Conservation (phyloP, 37 sponge, comb jelly and placozoan species). For the Sycon ciliatum region DNA sequence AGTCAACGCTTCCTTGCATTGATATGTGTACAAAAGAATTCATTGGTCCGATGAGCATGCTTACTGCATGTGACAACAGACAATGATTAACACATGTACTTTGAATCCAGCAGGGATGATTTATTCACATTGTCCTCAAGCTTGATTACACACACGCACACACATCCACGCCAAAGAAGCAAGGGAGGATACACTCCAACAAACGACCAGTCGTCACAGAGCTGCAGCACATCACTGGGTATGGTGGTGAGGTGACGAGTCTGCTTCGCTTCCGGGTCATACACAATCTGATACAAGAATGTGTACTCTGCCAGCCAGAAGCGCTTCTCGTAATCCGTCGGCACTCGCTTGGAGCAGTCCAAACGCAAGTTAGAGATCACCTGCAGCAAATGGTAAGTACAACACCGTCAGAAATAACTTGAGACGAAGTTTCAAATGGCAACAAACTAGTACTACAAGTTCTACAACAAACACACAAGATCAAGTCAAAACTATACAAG, state of each 20-base stretch:
- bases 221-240: slow-evolving; percentile 47
- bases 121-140: neutral
- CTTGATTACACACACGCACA: neutral
- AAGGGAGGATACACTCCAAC: slow-evolving; percentile 66
- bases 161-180: neutral
- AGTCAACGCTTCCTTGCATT: too few relatives aligned
- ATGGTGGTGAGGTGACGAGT: slow-evolving; percentile 53
- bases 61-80: neutral
- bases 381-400: too few relatives aligned
- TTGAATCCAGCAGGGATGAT: too few relatives aligned
- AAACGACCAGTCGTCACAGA: slow-evolving; percentile 45
- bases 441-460: neutral
- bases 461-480: too few relatives aligned
- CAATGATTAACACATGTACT: too few relatives aligned
- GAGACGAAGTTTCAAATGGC: neutral
- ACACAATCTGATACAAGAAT: slow-evolving; percentile 83
- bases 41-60: too few relatives aligned
- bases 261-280: slow-evolving; percentile 61
- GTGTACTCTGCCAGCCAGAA: slow-evolving; percentile 71
- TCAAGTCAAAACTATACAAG: too few relatives aligned
- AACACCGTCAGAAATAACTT: neutral
- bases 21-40: too few relatives aligned
- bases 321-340: slow-evolving; percentile 45
- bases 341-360: slow-evolving; percentile 52
- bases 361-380: slow-evolving; percentile 54